Conservation (phyloP, 1,140 invertebrate genomes). For the Drosophila littoralis region DNA sequence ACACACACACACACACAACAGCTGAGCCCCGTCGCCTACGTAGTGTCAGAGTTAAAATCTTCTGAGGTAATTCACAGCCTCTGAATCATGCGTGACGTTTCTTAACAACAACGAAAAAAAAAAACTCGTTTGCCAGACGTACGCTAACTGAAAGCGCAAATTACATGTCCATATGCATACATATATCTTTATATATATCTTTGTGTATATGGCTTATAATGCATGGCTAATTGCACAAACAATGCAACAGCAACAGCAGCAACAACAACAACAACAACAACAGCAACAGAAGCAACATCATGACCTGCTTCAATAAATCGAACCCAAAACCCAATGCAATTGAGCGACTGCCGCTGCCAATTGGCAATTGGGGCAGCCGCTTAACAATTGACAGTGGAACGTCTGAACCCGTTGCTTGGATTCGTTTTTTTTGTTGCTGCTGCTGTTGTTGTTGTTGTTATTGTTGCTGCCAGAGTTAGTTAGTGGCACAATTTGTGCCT, state of each 20-base stretch:
- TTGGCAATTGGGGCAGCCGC: constrained; percentile 36
- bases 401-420: constrained; percentile 57
- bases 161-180: constrained; percentile 25
- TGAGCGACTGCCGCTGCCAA: constrained; percentile 20
- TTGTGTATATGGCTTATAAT: constrained; percentile 24
- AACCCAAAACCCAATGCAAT: constrained; percentile 23
- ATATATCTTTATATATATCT: constrained; percentile 14
- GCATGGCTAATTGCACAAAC: constrained; percentile 53
- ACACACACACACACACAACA: constrained; percentile 3
- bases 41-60: constrained; percentile 18
- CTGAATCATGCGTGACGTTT: constrained; percentile 45
- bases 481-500: constrained; percentile 37
- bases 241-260: constrained; percentile 27
- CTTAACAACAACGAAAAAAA: constrained; percentile 1
- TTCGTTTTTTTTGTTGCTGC: constrained; percentile 15
- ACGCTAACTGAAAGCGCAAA: constrained; percentile 47
- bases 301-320: constrained; percentile 73
- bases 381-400: constrained; percentile 44
- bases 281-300: constrained; percentile 14
- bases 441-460: constrained; percentile 26
- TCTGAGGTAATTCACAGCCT: constrained; percentile 35
- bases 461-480: constrained; percentile 26
- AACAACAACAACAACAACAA: no score
- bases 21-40: constrained; percentile 2
- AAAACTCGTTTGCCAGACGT: constrained; percentile 41